These are phyloP conservation scores for Euphydryas editha DNA, from an alignment of 2,888 invertebrate genomes.

Conservation along the genomic window DNA sequence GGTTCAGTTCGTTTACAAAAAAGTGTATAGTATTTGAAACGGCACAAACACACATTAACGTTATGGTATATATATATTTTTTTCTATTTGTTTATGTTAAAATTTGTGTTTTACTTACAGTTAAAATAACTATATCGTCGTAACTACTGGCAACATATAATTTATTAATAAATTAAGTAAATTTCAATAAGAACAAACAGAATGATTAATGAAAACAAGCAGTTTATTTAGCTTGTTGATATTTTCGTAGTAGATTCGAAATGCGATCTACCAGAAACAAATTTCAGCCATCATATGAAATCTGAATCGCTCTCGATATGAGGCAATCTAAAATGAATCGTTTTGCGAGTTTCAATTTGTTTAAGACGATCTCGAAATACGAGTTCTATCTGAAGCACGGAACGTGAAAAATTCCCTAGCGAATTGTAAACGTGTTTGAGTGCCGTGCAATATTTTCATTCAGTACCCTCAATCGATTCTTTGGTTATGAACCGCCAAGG, in stretches of 20 bases:
- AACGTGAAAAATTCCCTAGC: conserved; percentile 63
- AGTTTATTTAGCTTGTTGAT: not conserved
- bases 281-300: conserved; percentile 17
- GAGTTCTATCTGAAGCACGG: conserved; percentile 44
- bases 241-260: not conserved
- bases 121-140: no score
- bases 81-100: no score
- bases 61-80: no score
- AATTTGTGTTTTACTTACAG: no score
- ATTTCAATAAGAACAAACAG: not conserved
- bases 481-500: conserved; percentile 60
- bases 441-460: conserved; percentile 65
- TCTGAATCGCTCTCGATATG: conserved; percentile 24
- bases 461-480: conserved; percentile 57
- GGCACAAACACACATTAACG: no score
- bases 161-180: not conserved
- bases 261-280: not conserved
- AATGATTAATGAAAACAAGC: not conserved
- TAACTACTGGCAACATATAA: no score
- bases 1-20: no score
- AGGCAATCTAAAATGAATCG: conserved; percentile 35
- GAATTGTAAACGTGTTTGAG: conserved; percentile 67
- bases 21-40: no score
- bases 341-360: conserved; percentile 42
- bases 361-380: conserved; percentile 44